Percentiles rank a stretch among this genome's conserved stretches.
Evolutionary conservation across 2,113 vertebrate species (phyloP).

Genomic region (Otis tarda): DNA sequence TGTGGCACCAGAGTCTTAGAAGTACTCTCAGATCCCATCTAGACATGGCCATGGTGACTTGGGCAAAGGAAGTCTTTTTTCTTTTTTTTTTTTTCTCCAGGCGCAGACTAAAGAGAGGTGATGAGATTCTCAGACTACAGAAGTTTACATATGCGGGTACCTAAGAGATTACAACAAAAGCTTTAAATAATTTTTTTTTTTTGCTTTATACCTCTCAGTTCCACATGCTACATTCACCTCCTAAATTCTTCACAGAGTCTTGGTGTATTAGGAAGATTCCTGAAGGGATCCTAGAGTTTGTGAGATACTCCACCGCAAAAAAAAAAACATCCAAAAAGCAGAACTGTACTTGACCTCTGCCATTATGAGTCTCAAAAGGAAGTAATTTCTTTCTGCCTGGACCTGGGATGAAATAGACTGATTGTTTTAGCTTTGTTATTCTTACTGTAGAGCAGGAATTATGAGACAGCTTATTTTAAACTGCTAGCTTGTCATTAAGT

Average conservation of each 20-base stretch:
- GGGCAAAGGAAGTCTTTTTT: not conserved
- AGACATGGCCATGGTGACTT: not conserved
- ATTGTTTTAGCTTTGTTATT: not conserved
- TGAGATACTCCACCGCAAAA: not conserved
- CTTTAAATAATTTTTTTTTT: not conserved
- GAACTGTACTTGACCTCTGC: not conserved
- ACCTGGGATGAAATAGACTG: not conserved
- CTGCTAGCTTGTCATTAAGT: not conserved
- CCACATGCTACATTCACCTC: not conserved
- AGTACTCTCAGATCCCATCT: not conserved
- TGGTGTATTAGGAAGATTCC: not conserved
- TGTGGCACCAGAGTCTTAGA: not conserved
- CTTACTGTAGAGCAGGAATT: not conserved
- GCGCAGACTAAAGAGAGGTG: not conserved
- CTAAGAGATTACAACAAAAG: not conserved
- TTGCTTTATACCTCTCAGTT: not conserved
- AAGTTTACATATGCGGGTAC: not conserved
- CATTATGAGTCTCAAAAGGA: not conserved
- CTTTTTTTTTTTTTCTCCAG: not conserved
- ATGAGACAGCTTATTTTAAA: slow-evolving; percentile 2
- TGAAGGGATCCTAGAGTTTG: not conserved
- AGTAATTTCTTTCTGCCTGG: not conserved
- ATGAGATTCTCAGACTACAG: not conserved
- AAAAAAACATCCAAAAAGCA: not conserved
- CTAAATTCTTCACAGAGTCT: not conserved